Evolutionary conservation across 2,888 invertebrate genomes (phyloP), one percentile per base, ranked within the genome.

Genomic region (Cheilosia urbana): DNA sequence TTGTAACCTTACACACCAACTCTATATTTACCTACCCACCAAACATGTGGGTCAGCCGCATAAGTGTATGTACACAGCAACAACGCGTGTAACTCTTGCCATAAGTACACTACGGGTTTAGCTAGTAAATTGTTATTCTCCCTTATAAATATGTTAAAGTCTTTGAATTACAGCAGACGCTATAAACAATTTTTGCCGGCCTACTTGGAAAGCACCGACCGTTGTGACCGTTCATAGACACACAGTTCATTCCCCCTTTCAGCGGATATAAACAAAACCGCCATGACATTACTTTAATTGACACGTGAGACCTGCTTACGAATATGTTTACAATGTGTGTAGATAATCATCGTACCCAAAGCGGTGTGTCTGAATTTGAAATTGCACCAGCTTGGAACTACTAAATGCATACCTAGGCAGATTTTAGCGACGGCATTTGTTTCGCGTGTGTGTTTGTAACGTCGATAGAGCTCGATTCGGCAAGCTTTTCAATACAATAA

Each of bases 251-350:
- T 82, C 72, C 30, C 77, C 51, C 34, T 65, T 72, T 66, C 47
- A 66, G 42, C 82, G 71, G 66, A 81, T 81, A 69, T 75, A 63
- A 81, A 81, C 69, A 49, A 68, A 75, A 69, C 75, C 75, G 27
- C 82, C 77, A 72, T 82, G 71, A 77, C 71, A 82, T 77, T 72
- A 75, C 63, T 63, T 69, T 75, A 81, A 63, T 69, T 81, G 75
- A 75, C 75, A 81, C 80, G 68, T 75, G 75, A 81, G 63, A 81
- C 62, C 63, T 49, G 69, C 53, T 55, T 30, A 40, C 40, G 40
- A 55, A 24, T 19, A 19, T 37, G 15, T 13, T n/a, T 51, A 9
- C 45, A 21, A 47, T 37, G 53, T 60, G 34, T 57, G 55, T 55
- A 34, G 34, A 11, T 4, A 13, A 3, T 2, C 37, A 37, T n/a